These are phyloP conservation scores for Haliclona indistincta DNA, from an alignment of 37 sponge, comb jelly and placozoan species.

Conservation along the genomic window DNA sequence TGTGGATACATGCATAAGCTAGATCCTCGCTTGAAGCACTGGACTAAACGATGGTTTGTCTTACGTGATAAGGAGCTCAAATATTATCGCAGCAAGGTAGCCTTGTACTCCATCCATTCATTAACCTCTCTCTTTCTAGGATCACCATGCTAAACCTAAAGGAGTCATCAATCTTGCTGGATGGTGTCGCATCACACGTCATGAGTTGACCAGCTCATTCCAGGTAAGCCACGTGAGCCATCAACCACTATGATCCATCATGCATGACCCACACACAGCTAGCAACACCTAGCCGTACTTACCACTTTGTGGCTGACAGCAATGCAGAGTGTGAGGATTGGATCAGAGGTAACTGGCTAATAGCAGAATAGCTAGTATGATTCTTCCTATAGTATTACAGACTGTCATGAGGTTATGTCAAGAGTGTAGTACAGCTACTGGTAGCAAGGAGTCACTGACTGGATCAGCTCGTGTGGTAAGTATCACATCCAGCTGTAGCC, in stretches of 20 bases:
- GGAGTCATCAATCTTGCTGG: constrained; percentile 34
- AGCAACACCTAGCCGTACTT: constrained; percentile 24
- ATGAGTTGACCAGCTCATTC: constrained; percentile 1
- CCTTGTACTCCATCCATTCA: not conserved
- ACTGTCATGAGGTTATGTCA: constrained; percentile 5
- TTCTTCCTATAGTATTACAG: constrained; percentile 4
- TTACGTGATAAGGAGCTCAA: constrained; percentile 41
- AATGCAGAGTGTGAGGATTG: constrained; percentile 39
- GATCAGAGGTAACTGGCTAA: constrained; percentile 32
- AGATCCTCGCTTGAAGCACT: constrained; percentile 20
- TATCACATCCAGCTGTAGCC: not conserved
- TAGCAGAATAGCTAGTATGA: no score
- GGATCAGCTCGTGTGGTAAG: constrained; percentile 46
- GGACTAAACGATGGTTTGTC: constrained; percentile 57
- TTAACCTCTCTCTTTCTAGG: no score
- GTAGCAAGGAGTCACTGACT: not conserved
- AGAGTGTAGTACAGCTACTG: not conserved
- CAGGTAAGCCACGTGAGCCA: not conserved
- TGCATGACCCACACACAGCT: constrained; percentile 9
- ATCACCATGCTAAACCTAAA: not conserved
- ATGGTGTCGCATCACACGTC: constrained; percentile 48
- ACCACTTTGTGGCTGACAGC: constrained; percentile 27
- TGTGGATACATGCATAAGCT: constrained; percentile 38
- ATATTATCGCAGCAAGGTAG: constrained; percentile 37
- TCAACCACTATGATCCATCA: not conserved